Evolutionary conservation across 2,888 invertebrate genomes (phyloP), one percentile per base, ranked within the genome.

Genomic region (Epistrophe eligans): DNA sequence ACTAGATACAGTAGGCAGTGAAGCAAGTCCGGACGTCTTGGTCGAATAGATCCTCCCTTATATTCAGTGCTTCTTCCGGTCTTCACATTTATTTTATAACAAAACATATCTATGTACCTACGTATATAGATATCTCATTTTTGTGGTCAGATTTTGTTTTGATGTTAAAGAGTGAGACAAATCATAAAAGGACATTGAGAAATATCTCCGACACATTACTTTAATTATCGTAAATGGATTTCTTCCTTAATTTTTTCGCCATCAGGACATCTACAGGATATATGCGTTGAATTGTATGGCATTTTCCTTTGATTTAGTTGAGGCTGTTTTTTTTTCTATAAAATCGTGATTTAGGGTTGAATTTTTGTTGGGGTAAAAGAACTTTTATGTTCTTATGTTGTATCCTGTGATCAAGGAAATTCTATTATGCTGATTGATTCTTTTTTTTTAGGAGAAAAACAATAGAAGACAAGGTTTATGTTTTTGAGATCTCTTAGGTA

Each of bases 211-310:
- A 76, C 87, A 87, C 83, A 79, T 87, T 87, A 83, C 83, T 87
- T 87, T 87, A 87, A 87, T 87, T 83, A 83, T 83, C 72, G 79
- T 76, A 87, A 87, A 87, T 87, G 87, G 79, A 87, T 83, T 87
- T 72, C 64, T 60, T 87, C 73, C 57, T 67, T 62, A 35, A 52
- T 70, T 70, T 70, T 55, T 70, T 70, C 24, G 0, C 19, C 62
- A 40, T 58, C 9, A 66, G 17, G 17, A 43, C 70, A 57, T 64
- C n/a, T 11, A 24, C 3, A 19, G 32, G 43, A 45, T 32, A 45
- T 32, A 48, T 62, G 19, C 38, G 58, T 35, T 35, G 19, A 50
- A 67, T 57, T 32, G 28, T 52, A 38, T 35, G 32, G 52, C 50
- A 71, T 80, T 66, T 81, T 77, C 43, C 60, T 85, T 85, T 84